phyloP scores from a whole-genome alignment of 2,113 vertebrate species.

The Podilymbus podiceps region DNA sequence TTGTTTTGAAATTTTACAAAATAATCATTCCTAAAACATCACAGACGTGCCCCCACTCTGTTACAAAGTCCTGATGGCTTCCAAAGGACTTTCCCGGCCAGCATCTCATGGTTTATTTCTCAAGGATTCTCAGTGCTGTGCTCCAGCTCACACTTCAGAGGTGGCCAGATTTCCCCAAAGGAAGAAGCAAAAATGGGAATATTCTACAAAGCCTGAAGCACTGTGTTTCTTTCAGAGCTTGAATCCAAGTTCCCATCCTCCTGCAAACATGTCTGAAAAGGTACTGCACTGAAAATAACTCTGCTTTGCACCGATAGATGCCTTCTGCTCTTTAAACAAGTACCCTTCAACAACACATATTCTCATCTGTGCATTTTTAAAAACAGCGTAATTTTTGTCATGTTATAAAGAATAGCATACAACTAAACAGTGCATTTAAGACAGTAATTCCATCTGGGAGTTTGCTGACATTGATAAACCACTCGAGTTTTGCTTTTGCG shows the following conservation, averaged over 20 bases:
- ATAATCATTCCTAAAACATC: not conserved
- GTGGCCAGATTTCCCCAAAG: not conserved
- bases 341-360: constrained; percentile 41
- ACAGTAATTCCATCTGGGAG: constrained; percentile 64
- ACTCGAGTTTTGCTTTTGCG: constrained; percentile 44
- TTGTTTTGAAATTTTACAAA: not conserved
- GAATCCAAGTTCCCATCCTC: not conserved
- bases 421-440: constrained; percentile 37
- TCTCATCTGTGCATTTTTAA: constrained; percentile 63
- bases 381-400: constrained; percentile 54
- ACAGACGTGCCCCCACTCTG: not conserved
- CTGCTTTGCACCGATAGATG: not conserved
- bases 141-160: not conserved
- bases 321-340: constrained; percentile 47
- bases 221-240: not conserved
- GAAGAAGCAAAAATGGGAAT: not conserved
- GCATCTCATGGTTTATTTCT: not conserved
- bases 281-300: not conserved
- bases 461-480: constrained; percentile 72
- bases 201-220: not conserved
- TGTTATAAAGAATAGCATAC: constrained; percentile 71
- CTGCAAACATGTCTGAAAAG: not conserved
- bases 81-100: not conserved
- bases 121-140: not conserved
- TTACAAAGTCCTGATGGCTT: rapidly evolving